Percentiles rank a stretch among this genome's conserved stretches.
phyloP scores from a whole-genome alignment of 2,113 vertebrate species.

The Pygoscelis adeliae region DNA sequence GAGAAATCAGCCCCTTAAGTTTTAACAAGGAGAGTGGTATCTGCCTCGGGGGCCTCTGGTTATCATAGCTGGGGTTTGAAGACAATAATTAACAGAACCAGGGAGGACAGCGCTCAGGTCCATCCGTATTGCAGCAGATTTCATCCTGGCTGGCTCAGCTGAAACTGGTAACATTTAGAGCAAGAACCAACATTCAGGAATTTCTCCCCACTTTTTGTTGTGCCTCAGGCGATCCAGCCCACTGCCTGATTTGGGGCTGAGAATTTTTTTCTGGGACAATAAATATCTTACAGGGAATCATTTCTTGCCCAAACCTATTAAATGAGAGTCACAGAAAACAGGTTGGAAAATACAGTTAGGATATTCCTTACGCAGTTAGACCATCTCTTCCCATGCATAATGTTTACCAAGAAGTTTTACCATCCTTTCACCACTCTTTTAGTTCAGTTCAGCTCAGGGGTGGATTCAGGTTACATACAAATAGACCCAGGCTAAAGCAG shows the following conservation, averaged over 20 bases:
- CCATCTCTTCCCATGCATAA: background rate
- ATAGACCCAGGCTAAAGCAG: background rate
- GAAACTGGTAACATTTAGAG: background rate
- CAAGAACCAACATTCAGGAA: background rate
- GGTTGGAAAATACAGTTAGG: background rate
- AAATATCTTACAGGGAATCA: background rate
- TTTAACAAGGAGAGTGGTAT: background rate
- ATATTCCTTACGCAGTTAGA: rapidly evolving
- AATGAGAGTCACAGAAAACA: background rate
- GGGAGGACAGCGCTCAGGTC: background rate
- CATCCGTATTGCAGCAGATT: background rate
- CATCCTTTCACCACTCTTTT: rapidly evolving
- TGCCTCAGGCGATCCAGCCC: rapidly evolving
- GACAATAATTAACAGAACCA: no score
- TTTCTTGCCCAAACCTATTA: background rate
- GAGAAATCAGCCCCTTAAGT: background rate
- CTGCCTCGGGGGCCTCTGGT: background rate
- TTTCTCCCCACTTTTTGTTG: background rate
- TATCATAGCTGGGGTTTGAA: background rate
- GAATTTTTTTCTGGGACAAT: background rate
- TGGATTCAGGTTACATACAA: background rate
- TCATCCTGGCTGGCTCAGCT: background rate
- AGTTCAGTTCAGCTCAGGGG: background rate
- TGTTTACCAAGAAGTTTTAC: background rate
- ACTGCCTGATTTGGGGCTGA: background rate